Evolutionary conservation across 92 coral and sea anemone species (phyloP), one percentile per base, ranked within the genome.

Genomic region (Diadumene lineata): DNA sequence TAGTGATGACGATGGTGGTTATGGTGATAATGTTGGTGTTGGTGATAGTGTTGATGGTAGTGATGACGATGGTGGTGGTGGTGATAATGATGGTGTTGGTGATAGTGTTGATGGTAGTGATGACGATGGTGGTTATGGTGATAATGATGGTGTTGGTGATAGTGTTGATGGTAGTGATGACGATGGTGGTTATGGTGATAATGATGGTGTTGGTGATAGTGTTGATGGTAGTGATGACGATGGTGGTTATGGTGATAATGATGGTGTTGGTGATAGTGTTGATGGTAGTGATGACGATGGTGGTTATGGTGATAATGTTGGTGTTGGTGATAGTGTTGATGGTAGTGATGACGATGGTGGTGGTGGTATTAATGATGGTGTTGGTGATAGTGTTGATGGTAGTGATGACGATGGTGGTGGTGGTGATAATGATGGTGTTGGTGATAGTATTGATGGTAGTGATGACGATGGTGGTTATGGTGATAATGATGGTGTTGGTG

Each of bases 61-160:
- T 38, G 76, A 26, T 72, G 77, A 51, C 15, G 31, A 66, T 72
- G 64, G 13, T 22, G 24, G 24, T 53, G 60, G 24, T 17, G 24
- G 66, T 28, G 31, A 26, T 72, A 28, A 1, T 28, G 2, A 17
- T 72, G 67, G n/a, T n/a, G n/a, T n/a, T n/a, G n/a, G n/a, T n/a
- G n/a, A n/a, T n/a, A n/a, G 16, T 31, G 63, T 11, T 31, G 16
- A 51, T 48, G 67, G 63, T 50, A 0, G 77, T 25, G 63, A 26
- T 55, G 66, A 50, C 18, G 70, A 64, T 53, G 60, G 19, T 3
- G 19, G 18, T 53, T 3, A 21, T 53, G 19, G 18, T 53, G n/a
- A 21, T 53, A 4, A 16, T 53, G 60, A 21, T 53, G 50, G 46
- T 31, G 70, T 16, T 64, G 70, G 43, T 1, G 68, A 28, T 53